Evolutionary conservation across 2,113 vertebrate species (phyloP).

Genomic region (Bombycilla garrulus): DNA sequence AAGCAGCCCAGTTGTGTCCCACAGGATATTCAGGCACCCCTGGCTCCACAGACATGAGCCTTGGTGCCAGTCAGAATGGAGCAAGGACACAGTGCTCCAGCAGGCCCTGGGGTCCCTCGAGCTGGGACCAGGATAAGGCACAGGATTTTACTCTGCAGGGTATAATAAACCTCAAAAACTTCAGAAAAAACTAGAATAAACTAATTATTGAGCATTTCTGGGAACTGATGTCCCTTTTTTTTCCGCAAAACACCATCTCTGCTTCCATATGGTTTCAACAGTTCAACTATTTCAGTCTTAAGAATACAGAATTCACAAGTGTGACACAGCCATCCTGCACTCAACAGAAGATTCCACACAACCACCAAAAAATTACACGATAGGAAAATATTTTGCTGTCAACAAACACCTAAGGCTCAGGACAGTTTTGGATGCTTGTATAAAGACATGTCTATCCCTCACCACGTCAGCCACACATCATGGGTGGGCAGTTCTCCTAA

Average conservation of each 20-base stretch:
- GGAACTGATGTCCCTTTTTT: background rate
- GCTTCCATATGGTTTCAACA: background rate
- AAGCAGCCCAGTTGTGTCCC: background rate
- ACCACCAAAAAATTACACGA: background rate
- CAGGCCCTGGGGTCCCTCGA: rapidly evolving
- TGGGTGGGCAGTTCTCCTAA: background rate
- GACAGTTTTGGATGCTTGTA: background rate
- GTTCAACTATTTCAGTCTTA: background rate
- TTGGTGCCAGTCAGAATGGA: background rate
- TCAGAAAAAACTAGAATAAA: background rate
- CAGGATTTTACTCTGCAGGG: background rate
- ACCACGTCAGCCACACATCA: background rate
- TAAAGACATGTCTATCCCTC: background rate
- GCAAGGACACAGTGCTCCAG: background rate
- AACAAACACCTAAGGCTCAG: background rate
- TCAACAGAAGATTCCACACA: background rate
- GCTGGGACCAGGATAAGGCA: background rate
- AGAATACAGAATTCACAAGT: background rate
- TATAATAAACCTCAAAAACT: background rate
- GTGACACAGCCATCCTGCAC: background rate
- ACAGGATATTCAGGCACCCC: background rate
- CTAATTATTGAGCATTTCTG: background rate
- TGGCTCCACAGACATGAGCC: rapidly evolving
- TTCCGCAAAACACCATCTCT: background rate
- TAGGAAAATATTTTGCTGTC: background rate